Evolutionary conservation across 2,113 vertebrate genomes (phyloP).

Genomic region (Melanostigma gelatinosum): DNA sequence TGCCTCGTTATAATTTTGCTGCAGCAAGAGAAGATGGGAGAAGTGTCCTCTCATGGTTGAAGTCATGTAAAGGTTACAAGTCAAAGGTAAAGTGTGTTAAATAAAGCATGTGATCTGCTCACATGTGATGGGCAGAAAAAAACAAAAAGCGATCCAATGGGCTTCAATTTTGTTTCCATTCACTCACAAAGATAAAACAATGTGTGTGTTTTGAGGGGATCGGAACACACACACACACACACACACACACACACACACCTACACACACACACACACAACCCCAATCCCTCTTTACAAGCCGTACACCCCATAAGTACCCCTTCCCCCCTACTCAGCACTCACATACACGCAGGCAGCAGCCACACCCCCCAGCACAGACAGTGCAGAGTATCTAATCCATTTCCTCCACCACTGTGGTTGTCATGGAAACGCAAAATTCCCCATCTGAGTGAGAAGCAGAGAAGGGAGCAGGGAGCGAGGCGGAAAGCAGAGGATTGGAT

Average conservation of each 20-base stretch:
- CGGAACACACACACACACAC: constrained; percentile 25
- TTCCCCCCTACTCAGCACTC: constrained; percentile 7
- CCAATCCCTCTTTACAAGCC: constrained; percentile 51
- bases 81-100: constrained; percentile 21
- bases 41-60: not conserved
- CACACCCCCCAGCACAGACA: constrained; percentile 54
- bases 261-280: constrained; percentile 21
- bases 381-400: constrained; percentile 61
- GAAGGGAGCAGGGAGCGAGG: not conserved
- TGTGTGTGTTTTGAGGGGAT: constrained; percentile 42
- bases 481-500: constrained; percentile 5
- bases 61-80: not conserved
- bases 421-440: constrained; percentile 76
- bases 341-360: constrained; percentile 47
- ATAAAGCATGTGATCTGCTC: not conserved
- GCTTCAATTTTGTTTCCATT: constrained; percentile 15
- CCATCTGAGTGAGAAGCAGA: constrained; percentile 31
- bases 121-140: not conserved
- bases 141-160: not conserved
- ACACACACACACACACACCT: constrained; percentile 1
- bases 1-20: constrained; percentile 20
- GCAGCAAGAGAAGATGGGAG: not conserved
- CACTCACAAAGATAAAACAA: not conserved
- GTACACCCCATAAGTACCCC: constrained; percentile 33
- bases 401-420: constrained; percentile 70